A percentile compares a stretch with the other conserved stretches of the same genome.
Evolutionary conservation across 2,888 invertebrate species (phyloP).

Genomic region (Syritta pipiens): DNA sequence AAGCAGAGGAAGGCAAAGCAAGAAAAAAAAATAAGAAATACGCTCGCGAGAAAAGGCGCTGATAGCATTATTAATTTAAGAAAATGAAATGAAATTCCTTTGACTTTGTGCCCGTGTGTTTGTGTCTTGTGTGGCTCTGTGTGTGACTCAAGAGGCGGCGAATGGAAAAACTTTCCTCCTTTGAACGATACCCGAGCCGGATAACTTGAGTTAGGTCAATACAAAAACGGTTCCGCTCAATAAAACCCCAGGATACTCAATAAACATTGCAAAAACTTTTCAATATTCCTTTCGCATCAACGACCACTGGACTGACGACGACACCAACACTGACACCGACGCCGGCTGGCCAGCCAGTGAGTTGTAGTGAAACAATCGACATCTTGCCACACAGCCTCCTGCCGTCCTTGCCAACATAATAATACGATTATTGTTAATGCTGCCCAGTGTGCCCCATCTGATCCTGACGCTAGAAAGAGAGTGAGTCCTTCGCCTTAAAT

Average conservation of each 20-base stretch:
- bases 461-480: conserved; percentile 26
- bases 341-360: too few species aligned
- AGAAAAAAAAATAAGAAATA: conserved; percentile 43
- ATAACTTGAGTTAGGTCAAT: conserved; percentile 54
- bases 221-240: conserved; percentile 56
- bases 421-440: conserved; percentile 67
- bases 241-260: conserved; percentile 59
- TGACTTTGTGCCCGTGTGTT: conserved; percentile 47
- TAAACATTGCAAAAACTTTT: conserved; percentile 64
- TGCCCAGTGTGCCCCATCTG: conserved; percentile 46
- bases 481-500: conserved; percentile 44
- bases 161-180: conserved; percentile 32
- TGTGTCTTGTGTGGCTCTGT: neutral
- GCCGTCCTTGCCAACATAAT: conserved; percentile 48
- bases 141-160: conserved; percentile 24
- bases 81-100: conserved; percentile 66
- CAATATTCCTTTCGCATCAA: conserved; percentile 31
- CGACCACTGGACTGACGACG: too few species aligned
- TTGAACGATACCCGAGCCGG: conserved; percentile 27
- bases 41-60: conserved; percentile 44
- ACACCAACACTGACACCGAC: too few species aligned
- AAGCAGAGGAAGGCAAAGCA: neutral
- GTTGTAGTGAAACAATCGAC: too few species aligned
- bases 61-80: conserved; percentile 66
- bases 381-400: conserved; percentile 31